Evolutionary conservation across 2,113 vertebrate species (phyloP).

Genomic region (Chloebia gouldiae): DNA sequence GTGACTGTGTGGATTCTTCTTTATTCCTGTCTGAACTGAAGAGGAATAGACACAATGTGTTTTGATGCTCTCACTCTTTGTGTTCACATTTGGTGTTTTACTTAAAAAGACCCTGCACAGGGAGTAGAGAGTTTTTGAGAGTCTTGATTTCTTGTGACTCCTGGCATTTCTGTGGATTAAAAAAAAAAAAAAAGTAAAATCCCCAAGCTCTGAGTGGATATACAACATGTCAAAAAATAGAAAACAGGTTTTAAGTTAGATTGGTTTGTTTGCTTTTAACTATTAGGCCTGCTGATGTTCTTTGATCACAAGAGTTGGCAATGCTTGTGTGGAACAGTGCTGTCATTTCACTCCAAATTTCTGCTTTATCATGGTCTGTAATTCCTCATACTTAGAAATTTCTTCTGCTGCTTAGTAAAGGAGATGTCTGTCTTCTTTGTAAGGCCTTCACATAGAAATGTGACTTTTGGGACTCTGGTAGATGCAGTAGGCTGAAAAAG

Average conservation of each 20-base stretch:
- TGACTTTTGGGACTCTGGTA: not conserved
- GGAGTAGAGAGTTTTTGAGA: not conserved
- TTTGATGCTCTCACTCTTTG: not conserved
- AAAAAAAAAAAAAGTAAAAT: not conserved
- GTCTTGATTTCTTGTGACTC: not conserved
- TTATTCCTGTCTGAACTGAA: not conserved
- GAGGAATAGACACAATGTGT: not conserved
- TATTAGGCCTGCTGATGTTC: not conserved
- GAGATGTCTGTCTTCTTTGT: not conserved
- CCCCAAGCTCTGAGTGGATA: not conserved
- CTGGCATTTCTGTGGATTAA: not conserved
- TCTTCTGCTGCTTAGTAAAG: not conserved
- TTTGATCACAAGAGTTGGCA: not conserved
- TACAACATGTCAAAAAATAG: not conserved
- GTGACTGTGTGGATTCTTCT: slow-evolving; percentile 8
- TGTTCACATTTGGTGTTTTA: not conserved
- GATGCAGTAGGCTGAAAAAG: not conserved
- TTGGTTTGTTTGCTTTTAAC: not conserved
- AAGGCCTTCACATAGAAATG: not conserved
- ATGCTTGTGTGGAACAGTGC: not conserved
- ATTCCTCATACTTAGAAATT: not conserved
- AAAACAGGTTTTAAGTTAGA: not conserved
- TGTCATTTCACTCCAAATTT: not conserved
- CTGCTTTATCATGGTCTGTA: not conserved
- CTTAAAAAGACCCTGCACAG: not conserved